Evolutionary conservation across 2,888 invertebrate genomes (phyloP), one percentile per base, ranked within the genome.

Genomic region (Sclerodermus sp.): DNA sequence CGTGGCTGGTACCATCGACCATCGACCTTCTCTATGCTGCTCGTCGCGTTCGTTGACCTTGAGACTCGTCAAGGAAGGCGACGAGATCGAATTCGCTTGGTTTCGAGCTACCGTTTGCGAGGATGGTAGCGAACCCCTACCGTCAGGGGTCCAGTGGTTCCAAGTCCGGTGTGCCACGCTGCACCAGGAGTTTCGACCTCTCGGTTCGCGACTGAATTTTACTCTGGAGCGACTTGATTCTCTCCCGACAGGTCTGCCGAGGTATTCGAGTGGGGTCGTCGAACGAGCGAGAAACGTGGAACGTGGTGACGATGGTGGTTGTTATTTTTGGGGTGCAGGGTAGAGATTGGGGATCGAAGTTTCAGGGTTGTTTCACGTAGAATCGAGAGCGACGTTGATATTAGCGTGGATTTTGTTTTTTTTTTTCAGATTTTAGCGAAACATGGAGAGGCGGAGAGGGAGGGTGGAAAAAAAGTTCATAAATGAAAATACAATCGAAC

Each of bases 151-250:
- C 89, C 77, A 88, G 83, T 76, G 87, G 85, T 72, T 89, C 89
- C 77, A 86, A 83, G 81, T 91, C 90, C 68, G 93, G 93, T 70
- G 87, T 87, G 81, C 92, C 93, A 77, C 91, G 88, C 83, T 92
- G 90, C 79, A 90, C 85, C 74, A 94, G 83, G 70, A 91, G 83
- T 81, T 93, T 93, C 76, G 93, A 89, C 77, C 93, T 89, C 82
- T 94, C 93, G 79, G 87, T 88, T 67, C 91, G 88, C 81, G 91
- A 89, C 74, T 88, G 85, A 75, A 94, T 90, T 84, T 91, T 91
- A 82, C 87, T 89, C 81, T 93, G 91, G 76, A 94, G 85, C 78
- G 87, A 85, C 79, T 90, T 90, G 73, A 92, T 88, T 81, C 86
- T 87, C 81, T 93, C 93, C 79, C 89, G 89, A 83, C 86, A 90